A percentile compares a stretch with the other conserved stretches of the same genome.
Evolutionary conservation across 2,113 vertebrate genomes (phyloP).

Genomic region (Carlito syrichta): DNA sequence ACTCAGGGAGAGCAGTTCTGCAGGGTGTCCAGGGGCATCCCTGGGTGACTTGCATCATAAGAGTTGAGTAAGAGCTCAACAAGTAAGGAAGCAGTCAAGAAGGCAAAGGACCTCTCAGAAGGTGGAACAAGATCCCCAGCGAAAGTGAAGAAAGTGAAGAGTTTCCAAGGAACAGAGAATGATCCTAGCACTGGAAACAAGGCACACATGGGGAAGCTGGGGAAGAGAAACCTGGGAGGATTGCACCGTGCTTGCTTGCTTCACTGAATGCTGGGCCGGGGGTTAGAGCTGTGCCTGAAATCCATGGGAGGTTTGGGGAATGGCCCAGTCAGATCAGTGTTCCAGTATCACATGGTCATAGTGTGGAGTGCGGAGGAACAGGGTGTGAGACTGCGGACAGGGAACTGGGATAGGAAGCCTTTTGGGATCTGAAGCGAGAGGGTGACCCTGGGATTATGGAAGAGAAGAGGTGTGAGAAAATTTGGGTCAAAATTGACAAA

Average conservation of each 20-base stretch:
- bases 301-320: background rate
- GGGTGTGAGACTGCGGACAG: background rate
- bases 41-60: background rate
- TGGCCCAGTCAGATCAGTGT: background rate
- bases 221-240: background rate
- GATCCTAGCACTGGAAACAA: background rate
- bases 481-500: background rate
- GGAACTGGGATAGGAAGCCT: background rate
- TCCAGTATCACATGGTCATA: rapidly evolving
- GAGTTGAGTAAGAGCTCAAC: background rate
- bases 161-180: background rate
- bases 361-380: rapidly evolving
- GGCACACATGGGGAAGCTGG: background rate
- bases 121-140: background rate
- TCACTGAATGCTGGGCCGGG: background rate
- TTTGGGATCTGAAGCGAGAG: background rate
- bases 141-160: background rate
- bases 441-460: background rate
- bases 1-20: background rate
- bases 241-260: background rate
- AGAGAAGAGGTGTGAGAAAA: background rate
- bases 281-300: background rate
- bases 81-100: background rate
- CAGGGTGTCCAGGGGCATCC: background rate
- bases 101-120: rapidly evolving